Evolutionary conservation across 2,797 vertebrate species (phyloP), one percentile per base, ranked within the genome.

Genomic region (Emydoidea blandingii): DNA sequence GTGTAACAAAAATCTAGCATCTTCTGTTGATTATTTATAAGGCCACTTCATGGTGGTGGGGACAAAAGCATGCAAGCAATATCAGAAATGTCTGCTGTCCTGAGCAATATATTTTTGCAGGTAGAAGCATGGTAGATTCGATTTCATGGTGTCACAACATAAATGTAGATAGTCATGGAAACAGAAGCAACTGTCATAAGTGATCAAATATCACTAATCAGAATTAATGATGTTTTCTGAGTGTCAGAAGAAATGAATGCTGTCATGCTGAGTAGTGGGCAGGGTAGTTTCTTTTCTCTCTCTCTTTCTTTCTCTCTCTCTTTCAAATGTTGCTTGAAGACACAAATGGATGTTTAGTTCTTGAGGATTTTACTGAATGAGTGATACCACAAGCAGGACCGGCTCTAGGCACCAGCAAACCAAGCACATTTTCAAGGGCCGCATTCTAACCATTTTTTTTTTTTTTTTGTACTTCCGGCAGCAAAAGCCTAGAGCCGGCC

Each of bases 181-280:
- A 94, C 68, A 95, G 85, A 81, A 95, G 88, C 85, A 93, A 79
- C 94, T 95, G 94, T 92, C 94, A 82, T 96, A 96, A 97, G 90
- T 94, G 59, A 95, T 94, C 94, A 86, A 81, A 78, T 80, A 57
- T 62, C 31, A 92, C 41, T 94, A 85, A 85, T 94, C 21, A 87
- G 59, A 27, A 81, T 50, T 93, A 89, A 91, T 74, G 44, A 37
- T 87, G 44, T 94, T 94, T 95, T 96, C 82, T 92, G 86, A 85
- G 79, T 76, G 47, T 79, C 72, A 95, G 62, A 87, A 94, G 29
- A 84, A 93, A 93, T 74, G 52, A 94, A 65, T 91, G 90, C 31
- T 93, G 25, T 57, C 50, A 34, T 18, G 14, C 21, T 47, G 1
- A 89, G 21, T 41, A 86, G 59, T 41, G 94, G 80, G 57, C 31